phyloP scores from a whole-genome alignment of 2,113 vertebrate species.

The Oceanites oceanicus region DNA sequence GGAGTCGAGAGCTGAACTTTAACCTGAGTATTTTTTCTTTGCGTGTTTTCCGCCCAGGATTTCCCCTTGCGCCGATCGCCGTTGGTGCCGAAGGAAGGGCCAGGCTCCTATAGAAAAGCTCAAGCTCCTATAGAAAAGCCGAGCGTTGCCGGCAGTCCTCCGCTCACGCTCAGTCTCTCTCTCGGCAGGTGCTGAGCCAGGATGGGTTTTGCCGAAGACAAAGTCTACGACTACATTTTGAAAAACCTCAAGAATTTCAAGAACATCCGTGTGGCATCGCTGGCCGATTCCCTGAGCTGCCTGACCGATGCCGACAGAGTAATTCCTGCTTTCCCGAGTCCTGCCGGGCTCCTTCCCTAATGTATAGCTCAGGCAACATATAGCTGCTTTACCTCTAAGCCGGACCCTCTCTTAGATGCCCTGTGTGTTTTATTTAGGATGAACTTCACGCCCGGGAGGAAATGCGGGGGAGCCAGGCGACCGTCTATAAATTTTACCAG shows the following conservation, averaged over 20 bases:
- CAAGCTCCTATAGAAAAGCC: background rate
- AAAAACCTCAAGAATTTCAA: background rate
- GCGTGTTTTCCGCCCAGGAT: background rate
- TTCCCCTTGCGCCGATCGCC: accelerated
- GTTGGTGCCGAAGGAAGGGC: too few relatives aligned
- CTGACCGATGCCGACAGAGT: conserved; percentile 34
- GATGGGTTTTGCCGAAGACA: conserved; percentile 54
- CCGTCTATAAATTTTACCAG: conserved; percentile 32
- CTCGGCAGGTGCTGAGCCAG: background rate
- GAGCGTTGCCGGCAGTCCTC: background rate
- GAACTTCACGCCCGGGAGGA: conserved; percentile 42
- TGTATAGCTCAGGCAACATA: accelerated
- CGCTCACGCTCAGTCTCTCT: accelerated
- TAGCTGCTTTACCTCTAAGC: background rate
- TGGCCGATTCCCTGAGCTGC: conserved; percentile 40
- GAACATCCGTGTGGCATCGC: background rate
- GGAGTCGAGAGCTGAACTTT: background rate
- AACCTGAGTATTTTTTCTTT: accelerated
- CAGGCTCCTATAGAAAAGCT: background rate
- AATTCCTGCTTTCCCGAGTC: background rate
- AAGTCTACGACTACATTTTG: conserved; percentile 1
- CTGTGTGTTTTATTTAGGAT: background rate
- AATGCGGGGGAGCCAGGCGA: background rate
- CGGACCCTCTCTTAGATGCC: background rate
- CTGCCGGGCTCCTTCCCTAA: background rate